phyloP scores from a whole-genome alignment of 2,888 invertebrate genomes.

The Drosophila seclusa region DNA sequence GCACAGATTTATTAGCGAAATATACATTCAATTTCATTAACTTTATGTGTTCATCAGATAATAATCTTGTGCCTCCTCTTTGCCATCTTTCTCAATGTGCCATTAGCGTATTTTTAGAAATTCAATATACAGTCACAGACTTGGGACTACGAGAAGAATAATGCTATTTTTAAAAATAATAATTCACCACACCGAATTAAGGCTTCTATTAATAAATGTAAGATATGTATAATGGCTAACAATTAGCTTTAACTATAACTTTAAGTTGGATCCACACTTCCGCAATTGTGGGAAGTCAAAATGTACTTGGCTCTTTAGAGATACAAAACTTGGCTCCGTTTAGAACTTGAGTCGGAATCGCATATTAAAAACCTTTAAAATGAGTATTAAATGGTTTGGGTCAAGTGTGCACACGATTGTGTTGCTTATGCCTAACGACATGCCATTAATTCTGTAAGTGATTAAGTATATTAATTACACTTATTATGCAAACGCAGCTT shows the following conservation, averaged over 20 bases:
- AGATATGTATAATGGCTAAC: conserved; percentile 57
- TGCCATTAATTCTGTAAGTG: conserved; percentile 62
- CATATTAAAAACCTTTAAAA: conserved; percentile 42
- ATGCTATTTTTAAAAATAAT: conserved; percentile 57
- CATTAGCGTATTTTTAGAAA: conserved; percentile 51
- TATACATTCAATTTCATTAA: conserved; percentile 51
- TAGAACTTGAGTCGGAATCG: conserved; percentile 30
- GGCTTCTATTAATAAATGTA: conserved; percentile 69
- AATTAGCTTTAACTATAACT: conserved; percentile 54
- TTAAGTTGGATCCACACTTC: conserved; percentile 38
- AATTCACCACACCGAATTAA: conserved; percentile 53
- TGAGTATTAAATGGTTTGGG: conserved; percentile 48
- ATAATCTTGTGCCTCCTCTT: conserved; percentile 14
- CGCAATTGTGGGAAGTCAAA: conserved; percentile 58
- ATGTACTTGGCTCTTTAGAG: not conserved
- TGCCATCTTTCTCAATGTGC: conserved; percentile 9
- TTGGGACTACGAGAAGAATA: conserved; percentile 8
- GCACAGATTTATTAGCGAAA: conserved; percentile 53
- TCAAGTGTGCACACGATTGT: conserved; percentile 66
- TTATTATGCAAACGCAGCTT: conserved; percentile 54
- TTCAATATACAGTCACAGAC: conserved; percentile 33
- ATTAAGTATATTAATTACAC: conserved; percentile 68
- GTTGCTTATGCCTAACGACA: conserved; percentile 54
- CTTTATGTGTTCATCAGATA: conserved; percentile 26
- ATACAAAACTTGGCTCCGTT: conserved; percentile 18